Percentiles rank a stretch among this genome's conserved stretches.
Conservation (phyloP, 2,113 vertebrate species). For the Apeltes quadracus region DNA sequence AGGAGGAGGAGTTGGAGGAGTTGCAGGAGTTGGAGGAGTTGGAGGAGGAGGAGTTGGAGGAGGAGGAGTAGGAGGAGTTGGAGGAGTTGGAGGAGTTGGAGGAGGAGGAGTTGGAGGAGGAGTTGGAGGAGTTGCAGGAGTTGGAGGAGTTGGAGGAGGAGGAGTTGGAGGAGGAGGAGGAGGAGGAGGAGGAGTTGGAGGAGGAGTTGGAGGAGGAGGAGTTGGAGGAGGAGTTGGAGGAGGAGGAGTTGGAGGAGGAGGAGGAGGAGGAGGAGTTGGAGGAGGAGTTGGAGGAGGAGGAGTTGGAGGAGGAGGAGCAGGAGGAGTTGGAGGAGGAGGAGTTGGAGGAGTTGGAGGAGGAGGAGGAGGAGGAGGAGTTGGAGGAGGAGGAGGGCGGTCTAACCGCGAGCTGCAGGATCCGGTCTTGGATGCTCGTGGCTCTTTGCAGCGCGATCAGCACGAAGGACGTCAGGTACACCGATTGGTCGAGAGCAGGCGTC, state of each 20-base stretch:
- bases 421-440: constrained; percentile 72
- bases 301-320: not conserved
- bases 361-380: not conserved
- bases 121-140: no score
- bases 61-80: no score
- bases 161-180: not conserved
- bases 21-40: no score
- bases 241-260: no score
- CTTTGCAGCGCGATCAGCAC: constrained; percentile 84
- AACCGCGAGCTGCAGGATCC: constrained; percentile 77
- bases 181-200: no score
- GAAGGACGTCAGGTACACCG: constrained; percentile 89
- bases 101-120: not conserved
- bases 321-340: constrained; percentile 6
- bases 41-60: not conserved
- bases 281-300: no score
- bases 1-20: not conserved
- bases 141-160: no score
- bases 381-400: not conserved
- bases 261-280: no score
- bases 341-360: not conserved
- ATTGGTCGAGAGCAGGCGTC: constrained; percentile 73
- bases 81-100: no score
- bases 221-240: no score
- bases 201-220: not conserved